Evolutionary conservation across 2,888 invertebrate species (phyloP).

Genomic region (Andrena chrysosceles): DNA sequence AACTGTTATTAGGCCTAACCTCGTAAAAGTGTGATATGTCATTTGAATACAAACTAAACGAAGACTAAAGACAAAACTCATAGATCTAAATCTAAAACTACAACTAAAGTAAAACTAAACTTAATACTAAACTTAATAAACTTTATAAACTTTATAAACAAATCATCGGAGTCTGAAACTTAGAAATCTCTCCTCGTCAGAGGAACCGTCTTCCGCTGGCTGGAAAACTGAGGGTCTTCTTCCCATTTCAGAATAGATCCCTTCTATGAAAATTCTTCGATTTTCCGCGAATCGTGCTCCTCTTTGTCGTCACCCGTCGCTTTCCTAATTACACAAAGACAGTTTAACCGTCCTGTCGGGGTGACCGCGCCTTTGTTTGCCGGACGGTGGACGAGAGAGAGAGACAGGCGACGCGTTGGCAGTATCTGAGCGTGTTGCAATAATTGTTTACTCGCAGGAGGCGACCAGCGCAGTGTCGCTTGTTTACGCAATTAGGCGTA

Average conservation of each 20-base stretch:
- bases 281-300: background rate
- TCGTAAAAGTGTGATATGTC: no score
- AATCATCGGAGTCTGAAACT: no score
- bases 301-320: background rate
- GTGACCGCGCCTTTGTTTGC: constrained; percentile 20
- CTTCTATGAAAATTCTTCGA: background rate
- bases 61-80: no score
- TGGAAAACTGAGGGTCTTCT: no score
- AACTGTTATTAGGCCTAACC: no score
- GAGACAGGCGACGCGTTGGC: background rate
- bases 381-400: constrained; percentile 7
- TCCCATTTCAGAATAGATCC: background rate
- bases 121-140: no score
- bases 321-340: background rate
- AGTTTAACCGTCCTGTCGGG: background rate
- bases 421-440: constrained; percentile 13
- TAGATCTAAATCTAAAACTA: no score
- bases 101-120: no score
- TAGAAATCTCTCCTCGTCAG: no score
- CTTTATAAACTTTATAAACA: no score
- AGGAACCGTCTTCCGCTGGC: no score
- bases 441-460: constrained; percentile 40
- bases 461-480: background rate
- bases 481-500: constrained; percentile 37
- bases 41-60: no score